Percentiles rank a stretch among this genome's conserved stretches.
Evolutionary conservation across 2,888 invertebrate species (phyloP).

Genomic region (Eristalinus sepulchralis): DNA sequence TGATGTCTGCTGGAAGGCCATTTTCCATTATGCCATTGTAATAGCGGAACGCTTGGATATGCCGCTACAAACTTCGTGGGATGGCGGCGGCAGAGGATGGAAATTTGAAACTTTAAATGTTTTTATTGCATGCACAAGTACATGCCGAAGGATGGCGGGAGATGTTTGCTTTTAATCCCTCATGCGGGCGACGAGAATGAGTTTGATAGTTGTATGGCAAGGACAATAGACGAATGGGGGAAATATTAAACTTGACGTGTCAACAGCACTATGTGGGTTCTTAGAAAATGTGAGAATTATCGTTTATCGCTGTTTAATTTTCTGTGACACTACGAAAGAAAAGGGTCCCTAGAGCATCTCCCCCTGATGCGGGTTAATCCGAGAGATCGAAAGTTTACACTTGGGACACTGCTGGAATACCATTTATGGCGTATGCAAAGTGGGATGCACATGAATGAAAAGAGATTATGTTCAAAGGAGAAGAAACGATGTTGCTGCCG

Average conservation of each 20-base stretch:
- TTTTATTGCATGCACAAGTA: conserved; percentile 22
- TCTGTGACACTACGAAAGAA: background rate
- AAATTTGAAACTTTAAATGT: conserved; percentile 54
- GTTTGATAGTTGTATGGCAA: conserved; percentile 13
- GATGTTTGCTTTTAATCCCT: conserved; percentile 4
- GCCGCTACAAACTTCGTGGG: conserved; percentile 38
- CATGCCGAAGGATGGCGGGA: background rate
- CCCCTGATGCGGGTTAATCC: background rate
- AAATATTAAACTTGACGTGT: conserved; percentile 39
- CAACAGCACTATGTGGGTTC: conserved; percentile 34
- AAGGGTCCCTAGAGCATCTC: background rate
- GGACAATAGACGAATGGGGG: conserved; percentile 12
- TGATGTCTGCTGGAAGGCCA: conserved; percentile 8
- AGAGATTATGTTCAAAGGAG: background rate
- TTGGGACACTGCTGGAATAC: background rate
- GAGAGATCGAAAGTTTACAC: background rate
- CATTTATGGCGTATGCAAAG: background rate
- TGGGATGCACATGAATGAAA: background rate
- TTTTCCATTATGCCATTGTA: conserved; percentile 29
- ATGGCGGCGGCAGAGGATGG: background rate
- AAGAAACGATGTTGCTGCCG: too few relatives aligned
- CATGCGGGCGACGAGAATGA: conserved; percentile 20
- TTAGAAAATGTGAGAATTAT: conserved; percentile 46
- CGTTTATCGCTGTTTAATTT: conserved; percentile 33
- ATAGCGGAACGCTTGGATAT: conserved; percentile 35